Base-by-base conservation (phyloP, 2,113 vertebrate species). In the Albula glossodonta region DNA sequence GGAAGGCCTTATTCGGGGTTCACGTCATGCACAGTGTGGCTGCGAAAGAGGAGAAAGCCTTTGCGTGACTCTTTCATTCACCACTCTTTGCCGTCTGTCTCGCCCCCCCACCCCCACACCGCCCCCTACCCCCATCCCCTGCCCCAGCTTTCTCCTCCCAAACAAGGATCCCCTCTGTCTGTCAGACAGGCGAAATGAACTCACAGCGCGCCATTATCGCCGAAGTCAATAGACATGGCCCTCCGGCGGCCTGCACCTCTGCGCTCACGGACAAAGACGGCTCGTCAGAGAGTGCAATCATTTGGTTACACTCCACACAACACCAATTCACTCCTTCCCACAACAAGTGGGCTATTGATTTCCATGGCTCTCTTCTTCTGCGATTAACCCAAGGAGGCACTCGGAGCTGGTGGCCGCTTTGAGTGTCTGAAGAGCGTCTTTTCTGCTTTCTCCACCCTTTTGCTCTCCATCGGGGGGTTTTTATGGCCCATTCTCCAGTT, bases 301-400 rank as follows among this genome's bases (percentile, higher is more conserved):
- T 93, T 94, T 89, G 94, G 84, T 95, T 95, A 93, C 94, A 94
- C 94, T 93, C 94, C 93, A 94, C 92, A 93, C 94, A 93, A 93
- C 88, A 91, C 94, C 94, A 93, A 96, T 94, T 95, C 94, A 94
- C 95, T 96, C 92, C 94, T 89, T 92, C 90, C 93, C 95, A 41
- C 31, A 96, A 96, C 95, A 96, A 96, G 95, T 96, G 93, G 94
- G 86, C 93, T 96, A 96, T 96, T 95, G 96, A 96, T 96, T 95
- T 93, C 93, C 0, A 2, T 89, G 94, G 94, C 93, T 94, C 50
- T 63, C 95, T 91, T 93, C 22, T 86, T 86, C 63, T 78, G 31
- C 31, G 84, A 87, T 87, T 84, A 87, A 86, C 25, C 83, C 82
- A n/a, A 41, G 79, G 31, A 41, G 52, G 77, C 78, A 1, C 79